Evolutionary conservation across 2,113 vertebrate species (phyloP), one percentile per base, ranked within the genome.

Genomic region (Cinclus cinclus): DNA sequence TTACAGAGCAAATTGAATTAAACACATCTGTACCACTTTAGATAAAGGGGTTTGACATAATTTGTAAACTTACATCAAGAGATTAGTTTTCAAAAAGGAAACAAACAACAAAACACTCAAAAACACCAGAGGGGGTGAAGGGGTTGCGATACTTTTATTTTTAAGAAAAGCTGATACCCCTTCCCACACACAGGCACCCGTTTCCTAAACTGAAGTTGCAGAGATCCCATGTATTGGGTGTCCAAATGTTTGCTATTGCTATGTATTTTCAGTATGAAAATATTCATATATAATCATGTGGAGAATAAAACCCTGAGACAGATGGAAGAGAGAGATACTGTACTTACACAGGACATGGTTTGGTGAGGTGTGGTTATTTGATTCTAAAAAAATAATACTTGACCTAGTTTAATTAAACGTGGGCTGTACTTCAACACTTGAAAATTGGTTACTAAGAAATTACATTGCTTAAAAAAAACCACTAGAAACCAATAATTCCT

Each of bases 321-420:
- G 75, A 88, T 37, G 6, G 39, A 56, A 82, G 67, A 60, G 30
- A 11, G 37, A 90, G 64, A 78, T 87, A 87, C 13, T 71, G 64
- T 75, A 65, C 16, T 90, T 89, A 58, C 37, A 90, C 49, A 94
- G 76, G 83, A 77, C 94, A 96, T 79, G 83, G 88, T 90, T 93
- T 92, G 33, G 69, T 92, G 80, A 77, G 95, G 31, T 22, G 4
- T 89, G 79, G 73, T 94, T 95, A 77, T 87, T 95, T 92, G 59
- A 46, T 83, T 83, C 82, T 96, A 76, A 93, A 83, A 97, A 96
- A 65, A 63, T 92, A 86, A 69, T 84, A 84, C 68, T 90, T 97
- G 97, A 98, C 97, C 97, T 94, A 97, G 83, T 98, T 98, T 96
- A 95, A 95, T 97, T 89, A 94, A 91, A 52, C 65, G 74, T 89